Conservation (phyloP, 2,888 invertebrate species). For the Dusona sp. region DNA sequence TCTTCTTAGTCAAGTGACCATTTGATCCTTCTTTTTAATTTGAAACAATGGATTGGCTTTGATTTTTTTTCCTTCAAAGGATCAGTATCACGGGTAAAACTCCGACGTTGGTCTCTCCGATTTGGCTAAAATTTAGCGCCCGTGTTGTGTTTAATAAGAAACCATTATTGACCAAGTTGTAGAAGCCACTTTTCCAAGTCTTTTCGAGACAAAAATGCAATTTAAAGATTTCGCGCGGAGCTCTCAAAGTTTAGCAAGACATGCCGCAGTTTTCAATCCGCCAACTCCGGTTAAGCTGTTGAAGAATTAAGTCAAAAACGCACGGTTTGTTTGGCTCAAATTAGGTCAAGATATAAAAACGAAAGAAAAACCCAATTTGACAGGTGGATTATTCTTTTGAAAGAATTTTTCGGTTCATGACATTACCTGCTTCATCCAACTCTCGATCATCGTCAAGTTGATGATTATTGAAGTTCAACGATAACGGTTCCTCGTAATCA, state of each 20-base stretch:
- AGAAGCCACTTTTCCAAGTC: too few relatives aligned
- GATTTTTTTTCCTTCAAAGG: background rate
- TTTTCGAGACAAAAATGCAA: background rate
- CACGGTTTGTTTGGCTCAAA: background rate
- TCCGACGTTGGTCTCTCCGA: background rate
- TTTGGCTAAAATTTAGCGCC: background rate
- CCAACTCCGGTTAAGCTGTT: too few relatives aligned
- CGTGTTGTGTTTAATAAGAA: too few relatives aligned
- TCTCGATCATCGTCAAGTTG: conserved; percentile 86
- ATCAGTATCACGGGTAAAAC: background rate
- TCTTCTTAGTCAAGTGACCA: background rate
- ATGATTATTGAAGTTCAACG: conserved; percentile 89
- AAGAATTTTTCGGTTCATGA: background rate
- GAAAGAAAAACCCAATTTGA: background rate
- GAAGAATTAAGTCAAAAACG: background rate
- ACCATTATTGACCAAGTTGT: too few relatives aligned
- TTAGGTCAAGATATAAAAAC: background rate
- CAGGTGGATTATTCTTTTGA: background rate
- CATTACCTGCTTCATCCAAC: conserved; percentile 78
- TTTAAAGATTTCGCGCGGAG: too few relatives aligned
- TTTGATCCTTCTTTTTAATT: background rate
- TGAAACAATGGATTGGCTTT: background rate
- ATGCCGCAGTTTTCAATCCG: too few relatives aligned
- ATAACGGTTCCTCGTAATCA: conserved; percentile 93
- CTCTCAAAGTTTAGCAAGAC: too few relatives aligned